These are phyloP conservation scores for Catotricha subobsoleta DNA, from an alignment of 2,888 invertebrate species.

Conservation along the genomic window DNA sequence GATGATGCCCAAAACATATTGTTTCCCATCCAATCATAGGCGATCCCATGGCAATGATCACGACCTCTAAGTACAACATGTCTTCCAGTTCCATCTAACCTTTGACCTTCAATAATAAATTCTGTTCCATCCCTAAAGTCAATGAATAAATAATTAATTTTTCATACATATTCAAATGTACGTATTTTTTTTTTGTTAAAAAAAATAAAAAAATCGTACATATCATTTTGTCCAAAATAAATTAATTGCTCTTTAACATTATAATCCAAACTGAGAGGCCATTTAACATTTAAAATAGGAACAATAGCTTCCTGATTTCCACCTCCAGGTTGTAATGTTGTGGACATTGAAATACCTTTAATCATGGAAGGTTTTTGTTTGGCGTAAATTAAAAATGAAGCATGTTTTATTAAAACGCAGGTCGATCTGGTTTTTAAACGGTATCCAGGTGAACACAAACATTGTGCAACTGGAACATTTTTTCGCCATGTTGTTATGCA, in stretches of 20 bases:
- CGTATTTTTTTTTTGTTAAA: not conserved
- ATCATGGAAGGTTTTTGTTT: constrained; percentile 52
- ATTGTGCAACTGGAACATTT: constrained; percentile 38
- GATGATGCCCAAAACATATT: constrained; percentile 71
- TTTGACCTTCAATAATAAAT: constrained; percentile 44
- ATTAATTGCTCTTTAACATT: constrained; percentile 40
- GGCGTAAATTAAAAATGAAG: constrained; percentile 45
- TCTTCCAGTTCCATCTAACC: constrained; percentile 38
- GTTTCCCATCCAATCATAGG: constrained; percentile 65
- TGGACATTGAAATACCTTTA: constrained; percentile 36
- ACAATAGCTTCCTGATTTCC: constrained; percentile 37
- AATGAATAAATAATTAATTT: too few relatives aligned
- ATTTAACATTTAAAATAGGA: constrained; percentile 47
- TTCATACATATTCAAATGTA: too few relatives aligned
- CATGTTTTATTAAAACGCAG: constrained; percentile 40
- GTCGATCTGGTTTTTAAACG: constrained; percentile 36
- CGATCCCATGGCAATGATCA: constrained; percentile 46
- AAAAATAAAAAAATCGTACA: constrained; percentile 15
- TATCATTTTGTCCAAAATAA: constrained; percentile 42
- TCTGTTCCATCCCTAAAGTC: not conserved
- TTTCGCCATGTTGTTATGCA: constrained; percentile 48
- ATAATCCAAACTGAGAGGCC: constrained; percentile 50
- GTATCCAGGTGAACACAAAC: constrained; percentile 57
- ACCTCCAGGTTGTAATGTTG: constrained; percentile 16
- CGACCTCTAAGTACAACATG: constrained; percentile 38